phyloP scores from a whole-genome alignment of 2,113 vertebrate species.

The Ptyas mucosa region DNA sequence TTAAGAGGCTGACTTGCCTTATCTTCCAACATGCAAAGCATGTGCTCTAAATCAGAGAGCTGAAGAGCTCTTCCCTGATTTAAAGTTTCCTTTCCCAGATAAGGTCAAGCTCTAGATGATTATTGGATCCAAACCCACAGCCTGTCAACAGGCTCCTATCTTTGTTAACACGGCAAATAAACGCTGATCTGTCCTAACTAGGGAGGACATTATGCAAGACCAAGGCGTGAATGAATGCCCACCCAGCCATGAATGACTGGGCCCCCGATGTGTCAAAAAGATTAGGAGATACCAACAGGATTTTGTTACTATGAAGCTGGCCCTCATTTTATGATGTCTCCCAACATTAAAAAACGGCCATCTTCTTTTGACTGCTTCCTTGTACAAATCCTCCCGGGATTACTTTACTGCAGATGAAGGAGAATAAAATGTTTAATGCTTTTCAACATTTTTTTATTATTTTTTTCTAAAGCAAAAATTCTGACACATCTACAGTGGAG shows the following conservation, averaged over 20 bases:
- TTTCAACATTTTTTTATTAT: not conserved
- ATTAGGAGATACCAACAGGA: not conserved
- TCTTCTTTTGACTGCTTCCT: not conserved
- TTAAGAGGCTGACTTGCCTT: not conserved
- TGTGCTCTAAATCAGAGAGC: not conserved
- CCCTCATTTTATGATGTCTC: not conserved
- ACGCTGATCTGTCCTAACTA: not conserved
- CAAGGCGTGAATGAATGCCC: not conserved
- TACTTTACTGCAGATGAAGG: not conserved
- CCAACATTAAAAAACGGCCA: not conserved
- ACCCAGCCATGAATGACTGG: not conserved
- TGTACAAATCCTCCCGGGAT: not conserved
- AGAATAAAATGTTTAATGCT: not conserved
- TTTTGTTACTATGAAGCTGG: not conserved
- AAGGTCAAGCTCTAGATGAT: not conserved
- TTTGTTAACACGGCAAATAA: not conserved
- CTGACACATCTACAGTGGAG: not conserved
- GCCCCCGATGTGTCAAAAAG: not conserved
- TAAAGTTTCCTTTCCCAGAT: not conserved
- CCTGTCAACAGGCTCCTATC: not conserved
- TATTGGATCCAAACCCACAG: not conserved
- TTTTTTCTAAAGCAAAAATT: not conserved
- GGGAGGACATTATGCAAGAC: not conserved
- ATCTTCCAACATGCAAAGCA: not conserved
- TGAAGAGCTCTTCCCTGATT: not conserved